These are phyloP conservation scores for Hylaeus volcanicus DNA, from an alignment of 1,140 invertebrate species.

Conservation along the genomic window DNA sequence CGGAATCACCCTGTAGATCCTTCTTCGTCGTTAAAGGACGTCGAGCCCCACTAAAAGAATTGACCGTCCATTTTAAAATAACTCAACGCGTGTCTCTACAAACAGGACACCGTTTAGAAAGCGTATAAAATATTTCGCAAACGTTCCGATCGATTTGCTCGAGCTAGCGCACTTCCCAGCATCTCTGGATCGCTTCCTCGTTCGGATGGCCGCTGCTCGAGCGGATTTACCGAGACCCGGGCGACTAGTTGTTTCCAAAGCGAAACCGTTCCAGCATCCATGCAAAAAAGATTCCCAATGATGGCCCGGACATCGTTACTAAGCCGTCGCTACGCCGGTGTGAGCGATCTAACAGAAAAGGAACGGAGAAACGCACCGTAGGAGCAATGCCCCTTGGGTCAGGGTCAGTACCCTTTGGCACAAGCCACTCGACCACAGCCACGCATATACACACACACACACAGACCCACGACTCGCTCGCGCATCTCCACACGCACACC, in stretches of 20 bases:
- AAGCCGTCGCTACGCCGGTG: constrained; percentile 64
- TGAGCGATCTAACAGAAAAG: constrained; percentile 77
- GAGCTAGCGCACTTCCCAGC: too few species aligned
- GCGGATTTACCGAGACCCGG: neutral
- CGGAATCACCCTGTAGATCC: too few species aligned
- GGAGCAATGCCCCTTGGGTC: constrained; percentile 78
- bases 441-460: constrained; percentile 46
- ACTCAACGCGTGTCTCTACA: too few species aligned
- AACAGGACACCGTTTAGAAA: too few species aligned
- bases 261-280: constrained; percentile 35
- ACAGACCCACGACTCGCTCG: too few species aligned
- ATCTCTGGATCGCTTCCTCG: constrained; percentile 33
- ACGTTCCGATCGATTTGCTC: neutral
- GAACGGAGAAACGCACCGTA: constrained; percentile 74
- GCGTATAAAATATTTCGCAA: neutral
- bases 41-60: too few species aligned
- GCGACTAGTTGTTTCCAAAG: neutral
- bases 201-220: neutral
- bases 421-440: constrained; percentile 60
- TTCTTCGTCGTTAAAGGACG: too few species aligned
- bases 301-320: constrained; percentile 62
- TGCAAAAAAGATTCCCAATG: constrained; percentile 49
- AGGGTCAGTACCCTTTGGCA: constrained; percentile 79
- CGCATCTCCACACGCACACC: constrained; percentile 42
- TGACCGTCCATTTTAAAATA: too few species aligned